Conservation (phyloP, 2,888 invertebrate species). For the Philopedon plagiatum region DNA sequence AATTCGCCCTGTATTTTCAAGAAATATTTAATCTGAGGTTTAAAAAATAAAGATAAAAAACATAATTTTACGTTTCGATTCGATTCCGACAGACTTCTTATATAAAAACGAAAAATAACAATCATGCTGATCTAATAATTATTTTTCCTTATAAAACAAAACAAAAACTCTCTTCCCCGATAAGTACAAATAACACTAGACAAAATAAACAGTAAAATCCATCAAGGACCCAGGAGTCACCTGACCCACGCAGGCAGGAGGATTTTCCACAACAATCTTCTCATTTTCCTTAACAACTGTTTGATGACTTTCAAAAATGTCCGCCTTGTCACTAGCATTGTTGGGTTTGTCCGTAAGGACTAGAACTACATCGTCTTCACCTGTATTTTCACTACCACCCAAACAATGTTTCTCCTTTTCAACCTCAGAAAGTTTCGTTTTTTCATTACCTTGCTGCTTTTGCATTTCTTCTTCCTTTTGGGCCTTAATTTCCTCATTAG, state of each 20-base stretch:
- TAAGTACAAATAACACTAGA: slow-evolving; percentile 3
- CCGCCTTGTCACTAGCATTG: not conserved
- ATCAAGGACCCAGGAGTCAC: slow-evolving; percentile 32
- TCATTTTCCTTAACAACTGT: slow-evolving; percentile 27
- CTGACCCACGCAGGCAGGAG: slow-evolving; percentile 48
- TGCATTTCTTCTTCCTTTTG: slow-evolving; percentile 36
- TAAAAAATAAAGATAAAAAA: too few species aligned
- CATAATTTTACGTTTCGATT: too few species aligned
- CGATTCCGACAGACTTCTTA: not conserved
- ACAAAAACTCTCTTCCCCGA: slow-evolving; percentile 31
- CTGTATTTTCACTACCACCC: not conserved
- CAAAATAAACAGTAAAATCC: slow-evolving; percentile 7
- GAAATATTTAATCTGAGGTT: too few species aligned
- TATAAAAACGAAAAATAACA: not conserved
- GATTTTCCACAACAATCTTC: slow-evolving; percentile 24
- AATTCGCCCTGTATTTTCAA: too few species aligned
- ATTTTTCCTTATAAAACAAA: not conserved
- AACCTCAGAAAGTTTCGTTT: not conserved
- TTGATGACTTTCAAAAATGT: slow-evolving; percentile 8
- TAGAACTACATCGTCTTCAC: slow-evolving; percentile 10
- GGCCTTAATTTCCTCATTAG: slow-evolving; percentile 41
- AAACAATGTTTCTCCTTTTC: slow-evolving; percentile 1
- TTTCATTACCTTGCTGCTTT: slow-evolving; percentile 19
- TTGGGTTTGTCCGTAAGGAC: slow-evolving; percentile 13
- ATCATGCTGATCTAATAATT: not conserved